A percentile compares a stretch with the other conserved stretches of the same genome.
Conservation (phyloP, 2,888 invertebrate genomes). For the Octonoba sinensis region DNA sequence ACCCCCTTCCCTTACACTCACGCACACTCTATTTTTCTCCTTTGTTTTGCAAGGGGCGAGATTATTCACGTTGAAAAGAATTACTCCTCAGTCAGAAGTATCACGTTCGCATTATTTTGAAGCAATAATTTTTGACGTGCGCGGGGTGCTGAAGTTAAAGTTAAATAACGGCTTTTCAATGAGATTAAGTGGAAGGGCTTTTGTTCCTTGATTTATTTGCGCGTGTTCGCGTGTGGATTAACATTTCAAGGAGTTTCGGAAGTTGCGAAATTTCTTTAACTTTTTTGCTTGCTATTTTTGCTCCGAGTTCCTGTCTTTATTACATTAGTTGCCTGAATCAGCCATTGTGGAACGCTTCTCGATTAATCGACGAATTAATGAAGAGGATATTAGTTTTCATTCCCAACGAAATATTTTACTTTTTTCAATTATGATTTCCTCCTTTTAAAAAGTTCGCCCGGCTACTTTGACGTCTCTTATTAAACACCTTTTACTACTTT, state of each 20-base stretch:
- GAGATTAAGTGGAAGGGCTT: constrained; percentile 57
- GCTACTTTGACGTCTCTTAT: constrained; percentile 29
- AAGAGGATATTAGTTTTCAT: constrained; percentile 53
- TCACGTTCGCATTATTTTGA: constrained; percentile 62
- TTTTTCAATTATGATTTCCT: constrained; percentile 11
- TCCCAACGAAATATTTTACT: constrained; percentile 12
- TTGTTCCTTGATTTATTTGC: constrained; percentile 57
- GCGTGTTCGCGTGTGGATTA: constrained; percentile 49
- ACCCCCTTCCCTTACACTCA: constrained; percentile 21
- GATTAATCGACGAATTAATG: constrained; percentile 55
- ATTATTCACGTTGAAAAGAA: constrained; percentile 62
- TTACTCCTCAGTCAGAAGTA: constrained; percentile 53
- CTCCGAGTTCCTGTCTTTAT: neutral
- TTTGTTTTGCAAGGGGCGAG: constrained; percentile 57
- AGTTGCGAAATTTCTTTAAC: constrained; percentile 10
- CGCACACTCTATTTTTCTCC: constrained; percentile 57
- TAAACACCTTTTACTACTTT: constrained; percentile 19
- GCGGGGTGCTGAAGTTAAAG: constrained; percentile 36
- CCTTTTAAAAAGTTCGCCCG: constrained; percentile 30
- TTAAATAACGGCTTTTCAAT: constrained; percentile 64
- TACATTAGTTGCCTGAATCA: constrained; percentile 34
- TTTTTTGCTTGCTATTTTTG: constrained; percentile 19
- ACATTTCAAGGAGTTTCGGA: constrained; percentile 53
- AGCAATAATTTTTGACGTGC: constrained; percentile 63
- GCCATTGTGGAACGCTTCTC: constrained; percentile 12